These are phyloP conservation scores for Campoplex nolae DNA, from an alignment of 2,888 invertebrate species.

Conservation along the genomic window DNA sequence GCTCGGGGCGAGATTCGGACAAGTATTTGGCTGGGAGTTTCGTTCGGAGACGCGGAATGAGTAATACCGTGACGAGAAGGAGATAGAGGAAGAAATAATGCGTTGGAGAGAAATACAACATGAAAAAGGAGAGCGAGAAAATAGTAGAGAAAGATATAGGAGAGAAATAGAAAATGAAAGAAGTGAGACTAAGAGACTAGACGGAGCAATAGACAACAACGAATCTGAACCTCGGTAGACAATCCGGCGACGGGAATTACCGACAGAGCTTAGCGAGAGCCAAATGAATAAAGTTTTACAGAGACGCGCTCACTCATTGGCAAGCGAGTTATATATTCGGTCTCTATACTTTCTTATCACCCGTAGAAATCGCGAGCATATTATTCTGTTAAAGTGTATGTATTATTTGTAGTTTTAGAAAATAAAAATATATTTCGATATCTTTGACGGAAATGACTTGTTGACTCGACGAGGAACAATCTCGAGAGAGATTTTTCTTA, in stretches of 20 bases:
- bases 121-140: neutral
- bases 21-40: constrained; percentile 68
- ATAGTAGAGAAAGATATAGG: neutral
- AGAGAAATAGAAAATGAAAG: neutral
- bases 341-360: neutral
- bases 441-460: neutral
- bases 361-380: neutral
- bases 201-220: constrained; percentile 54
- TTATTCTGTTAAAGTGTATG: neutral
- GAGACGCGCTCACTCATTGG: constrained; percentile 36
- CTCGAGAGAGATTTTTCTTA: neutral
- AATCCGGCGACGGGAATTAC: constrained; percentile 76
- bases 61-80: constrained; percentile 60
- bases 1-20: neutral
- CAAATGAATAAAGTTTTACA: constrained; percentile 58
- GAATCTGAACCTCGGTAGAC: constrained; percentile 71
- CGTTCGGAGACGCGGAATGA: constrained; percentile 61
- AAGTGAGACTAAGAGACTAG: constrained; percentile 60
- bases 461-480: neutral
- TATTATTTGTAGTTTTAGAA: neutral
- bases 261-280: constrained; percentile 62
- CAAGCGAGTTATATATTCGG: constrained; percentile 14
- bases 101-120: neutral
- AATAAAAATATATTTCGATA: neutral
- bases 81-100: neutral